Evolutionary conservation across 2,888 invertebrate genomes (phyloP).

Genomic region (Drosophila nr. perissopoda): DNA sequence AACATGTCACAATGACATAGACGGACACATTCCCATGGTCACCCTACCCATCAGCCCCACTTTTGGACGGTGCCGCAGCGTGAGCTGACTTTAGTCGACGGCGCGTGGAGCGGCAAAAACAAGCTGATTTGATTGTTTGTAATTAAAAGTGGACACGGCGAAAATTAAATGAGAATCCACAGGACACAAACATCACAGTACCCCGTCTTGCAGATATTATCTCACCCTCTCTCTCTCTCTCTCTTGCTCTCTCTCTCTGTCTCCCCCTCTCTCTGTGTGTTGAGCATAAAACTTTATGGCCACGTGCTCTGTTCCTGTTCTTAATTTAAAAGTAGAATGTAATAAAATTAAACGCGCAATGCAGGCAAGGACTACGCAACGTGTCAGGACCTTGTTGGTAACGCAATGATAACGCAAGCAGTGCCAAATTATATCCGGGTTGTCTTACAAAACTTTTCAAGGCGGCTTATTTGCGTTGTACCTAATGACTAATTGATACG

Average conservation of each 20-base stretch:
- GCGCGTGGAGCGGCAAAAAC: constrained; percentile 46
- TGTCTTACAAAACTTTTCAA: constrained; percentile 32
- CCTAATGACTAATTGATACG: constrained; percentile 60
- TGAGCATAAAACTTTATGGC: constrained; percentile 69
- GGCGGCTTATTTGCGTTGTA: constrained; percentile 38
- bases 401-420: constrained; percentile 5
- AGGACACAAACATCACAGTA: constrained; percentile 22
- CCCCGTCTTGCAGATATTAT: constrained; percentile 13
- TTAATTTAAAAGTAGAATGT: constrained; percentile 70
- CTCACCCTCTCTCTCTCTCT: neutral
- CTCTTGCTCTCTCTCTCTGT: neutral
- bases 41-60: neutral
- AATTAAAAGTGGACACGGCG: constrained; percentile 77
- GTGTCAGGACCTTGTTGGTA: constrained; percentile 21
- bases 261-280: neutral
- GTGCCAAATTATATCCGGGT: constrained; percentile 35
- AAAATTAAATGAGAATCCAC: constrained; percentile 75
- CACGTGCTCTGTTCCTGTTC: constrained; percentile 55
- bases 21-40: constrained; percentile 1
- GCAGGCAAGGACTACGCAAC: constrained; percentile 26
- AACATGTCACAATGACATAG: constrained; percentile 29
- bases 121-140: constrained; percentile 82
- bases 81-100: constrained; percentile 28
- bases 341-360: constrained; percentile 56
- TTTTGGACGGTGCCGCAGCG: neutral